Base-by-base conservation (phyloP, 2,888 invertebrate genomes). In the Caenorhabditis sp. region DNA sequence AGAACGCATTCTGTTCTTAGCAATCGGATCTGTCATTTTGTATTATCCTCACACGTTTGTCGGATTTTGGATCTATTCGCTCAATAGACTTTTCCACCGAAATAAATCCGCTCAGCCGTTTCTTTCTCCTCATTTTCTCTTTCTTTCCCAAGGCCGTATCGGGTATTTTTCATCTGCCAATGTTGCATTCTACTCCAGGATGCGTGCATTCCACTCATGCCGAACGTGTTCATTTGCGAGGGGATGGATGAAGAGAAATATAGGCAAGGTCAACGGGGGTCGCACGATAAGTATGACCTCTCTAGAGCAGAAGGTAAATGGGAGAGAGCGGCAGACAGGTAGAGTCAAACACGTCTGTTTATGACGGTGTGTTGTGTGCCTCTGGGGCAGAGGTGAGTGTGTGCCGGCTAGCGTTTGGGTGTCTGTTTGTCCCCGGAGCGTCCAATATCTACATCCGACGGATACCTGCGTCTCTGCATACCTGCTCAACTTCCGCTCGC, bases 391-490 rank as follows among this genome's bases (percentile, higher is more conserved):
- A 67, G 58, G 67, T 72, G 72, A 53, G 72, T 68, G 60, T 67
- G 62, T 79, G 70, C 53, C 51, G 62, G 68, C 69, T 50, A 77
- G 69, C 77, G 77, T 77, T 53, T 69, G 77, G 69, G 69, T 80
- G 80, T 80, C 72, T 80, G 72, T 80, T 68, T 80, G 72, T 80
- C 80, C 72, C 72, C 40, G 72, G 37, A 65, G 71, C 79, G 71
- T 79, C 71, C 79, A 71, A 79, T 67, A 79, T 79, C 61, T 69
- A 76, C 76, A 76, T 76, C 76, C 67, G 76, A 67, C 61, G 67
- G 47, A 50, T 61, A 13, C 53, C 76, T 44, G 67, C 76, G 76
- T 76, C 67, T 76, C 76, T 22, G 32, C 61, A 35, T 67, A 76
- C 67, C 76, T 68, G 67, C 35, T 53, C 13, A 22, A 40, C 47